A percentile compares a stretch with the other conserved stretches of the same genome.
These are phyloP conservation scores for Cettia cetti DNA, from an alignment of 2,113 vertebrate genomes.

Conservation along the genomic window DNA sequence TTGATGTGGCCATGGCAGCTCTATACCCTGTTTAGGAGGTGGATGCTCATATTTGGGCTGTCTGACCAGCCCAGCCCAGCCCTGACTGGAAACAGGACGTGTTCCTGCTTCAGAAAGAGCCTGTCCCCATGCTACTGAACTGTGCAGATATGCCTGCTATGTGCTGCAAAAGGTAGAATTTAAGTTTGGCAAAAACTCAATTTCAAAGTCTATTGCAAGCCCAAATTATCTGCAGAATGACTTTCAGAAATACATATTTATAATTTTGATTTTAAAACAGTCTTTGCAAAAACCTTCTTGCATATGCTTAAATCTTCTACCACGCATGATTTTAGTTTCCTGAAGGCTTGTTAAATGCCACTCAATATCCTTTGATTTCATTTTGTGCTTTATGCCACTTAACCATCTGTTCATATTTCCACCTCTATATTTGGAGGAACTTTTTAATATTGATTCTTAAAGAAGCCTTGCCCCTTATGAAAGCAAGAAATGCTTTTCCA, in stretches of 20 bases:
- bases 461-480: not conserved
- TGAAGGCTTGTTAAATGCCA: not conserved
- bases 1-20: not conserved
- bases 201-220: not conserved
- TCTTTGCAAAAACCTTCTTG: not conserved
- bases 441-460: not conserved
- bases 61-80: not conserved
- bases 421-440: not conserved
- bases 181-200: not conserved
- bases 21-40: fast-evolving
- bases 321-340: not conserved
- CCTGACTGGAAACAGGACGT: fast-evolving
- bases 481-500: not conserved
- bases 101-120: not conserved
- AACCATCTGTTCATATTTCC: not conserved
- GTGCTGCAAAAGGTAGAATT: not conserved
- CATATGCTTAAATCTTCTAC: not conserved
- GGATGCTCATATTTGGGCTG: not conserved
- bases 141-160: not conserved
- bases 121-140: fast-evolving
- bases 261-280: not conserved
- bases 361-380: not conserved
- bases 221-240: not conserved
- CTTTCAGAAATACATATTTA: not conserved
- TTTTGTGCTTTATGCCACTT: not conserved